Conservation (phyloP, 1,140 invertebrate genomes). For the Anoplolepis gracilipes region DNA sequence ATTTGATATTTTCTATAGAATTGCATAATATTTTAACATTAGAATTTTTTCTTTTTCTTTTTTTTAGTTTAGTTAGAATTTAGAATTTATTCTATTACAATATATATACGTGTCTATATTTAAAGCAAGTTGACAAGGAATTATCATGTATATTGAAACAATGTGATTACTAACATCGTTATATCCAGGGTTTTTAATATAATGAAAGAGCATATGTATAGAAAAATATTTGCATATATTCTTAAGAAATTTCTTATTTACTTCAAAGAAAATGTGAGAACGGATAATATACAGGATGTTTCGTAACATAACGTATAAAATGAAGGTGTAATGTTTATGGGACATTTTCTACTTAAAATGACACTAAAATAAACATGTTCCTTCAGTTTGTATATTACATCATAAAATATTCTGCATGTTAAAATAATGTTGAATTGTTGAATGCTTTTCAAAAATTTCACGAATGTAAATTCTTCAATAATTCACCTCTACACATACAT, state of each 20-base stretch:
- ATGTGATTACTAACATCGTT: constrained; percentile 3
- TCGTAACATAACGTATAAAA: no score
- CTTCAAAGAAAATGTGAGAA: background rate
- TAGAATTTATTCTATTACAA: background rate
- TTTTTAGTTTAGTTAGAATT: background rate
- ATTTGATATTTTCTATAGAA: background rate
- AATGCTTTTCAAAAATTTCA: background rate
- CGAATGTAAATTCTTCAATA: background rate
- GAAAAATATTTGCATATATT: constrained; percentile 11
- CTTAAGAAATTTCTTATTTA: constrained; percentile 1
- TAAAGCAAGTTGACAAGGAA: constrained; percentile 4
- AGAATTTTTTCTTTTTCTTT: background rate
- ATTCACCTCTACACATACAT: background rate
- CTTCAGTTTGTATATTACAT: no score
- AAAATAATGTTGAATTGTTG: background rate
- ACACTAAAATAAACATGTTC: no score
- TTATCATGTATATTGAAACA: background rate
- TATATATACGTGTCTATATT: background rate
- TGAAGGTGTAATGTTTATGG: no score
- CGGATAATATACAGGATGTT: no score
- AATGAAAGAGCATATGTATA: constrained; percentile 4
- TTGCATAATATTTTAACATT: constrained; percentile 33
- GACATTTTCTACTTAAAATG: no score
- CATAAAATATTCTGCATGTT: no score
- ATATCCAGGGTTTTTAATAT: constrained; percentile 8